These are phyloP conservation scores for Parnassius orleans DNA, from an alignment of 2,888 invertebrate species.

Conservation along the genomic window DNA sequence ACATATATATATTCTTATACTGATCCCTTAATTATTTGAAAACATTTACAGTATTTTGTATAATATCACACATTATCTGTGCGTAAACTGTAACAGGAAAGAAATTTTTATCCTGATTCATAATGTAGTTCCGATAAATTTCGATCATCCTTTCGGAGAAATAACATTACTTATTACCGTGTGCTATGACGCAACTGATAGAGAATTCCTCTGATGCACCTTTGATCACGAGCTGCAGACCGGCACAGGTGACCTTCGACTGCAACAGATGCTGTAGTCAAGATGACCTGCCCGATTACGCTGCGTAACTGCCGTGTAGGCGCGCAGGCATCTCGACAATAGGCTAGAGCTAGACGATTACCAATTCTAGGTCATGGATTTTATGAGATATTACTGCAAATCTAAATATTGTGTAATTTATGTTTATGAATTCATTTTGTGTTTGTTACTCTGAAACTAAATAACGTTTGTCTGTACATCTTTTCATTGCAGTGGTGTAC, in stretches of 20 bases:
- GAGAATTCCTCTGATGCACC: slow-evolving; percentile 21
- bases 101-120: neutral
- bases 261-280: slow-evolving; percentile 6
- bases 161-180: neutral
- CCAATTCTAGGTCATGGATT: slow-evolving; percentile 9
- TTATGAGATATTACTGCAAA: neutral
- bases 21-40: too few relatives aligned
- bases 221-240: slow-evolving; percentile 7
- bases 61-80: too few relatives aligned
- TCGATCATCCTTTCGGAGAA: neutral
- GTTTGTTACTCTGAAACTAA: too few relatives aligned
- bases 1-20: too few relatives aligned
- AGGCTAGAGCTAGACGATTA: slow-evolving; percentile 12
- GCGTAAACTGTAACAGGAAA: too few relatives aligned
- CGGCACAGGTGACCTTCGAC: slow-evolving; percentile 13
- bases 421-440: too few relatives aligned
- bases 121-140: neutral
- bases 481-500: too few relatives aligned
- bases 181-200: slow-evolving; percentile 11
- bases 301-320: slow-evolving; percentile 12
- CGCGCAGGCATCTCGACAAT: slow-evolving; percentile 8
- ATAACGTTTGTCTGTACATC: too few relatives aligned
- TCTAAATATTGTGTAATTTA: too few relatives aligned
- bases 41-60: too few relatives aligned
- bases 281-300: slow-evolving; percentile 11